Evolutionary conservation across 1,140 invertebrate genomes (phyloP), one percentile per base, ranked within the genome.

Genomic region (Pinna nobilis): DNA sequence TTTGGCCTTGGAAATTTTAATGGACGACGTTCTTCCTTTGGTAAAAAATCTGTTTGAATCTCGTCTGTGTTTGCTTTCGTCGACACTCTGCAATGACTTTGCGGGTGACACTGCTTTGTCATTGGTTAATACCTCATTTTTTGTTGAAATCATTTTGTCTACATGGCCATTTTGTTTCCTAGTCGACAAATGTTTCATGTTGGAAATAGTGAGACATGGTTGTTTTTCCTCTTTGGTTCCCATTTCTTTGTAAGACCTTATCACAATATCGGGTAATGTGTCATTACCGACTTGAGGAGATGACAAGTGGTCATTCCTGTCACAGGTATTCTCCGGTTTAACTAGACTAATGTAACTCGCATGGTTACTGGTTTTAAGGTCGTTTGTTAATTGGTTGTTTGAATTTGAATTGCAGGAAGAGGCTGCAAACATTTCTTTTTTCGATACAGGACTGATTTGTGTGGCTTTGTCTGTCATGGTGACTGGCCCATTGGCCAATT

Each of bases 401-500:
- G 44, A 47, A 1, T 3, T 47, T 3, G 1, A 47, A 1, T 44
- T 44, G 37, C 20, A 20, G 23, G 13, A 44, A 30, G 20, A 11
- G 28, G 39, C n/a, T 2, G 25, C 30, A 23, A 28, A 33, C 30
- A 25, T 50, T 57, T 41, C 44, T 35, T 71, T 80, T 37, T 59
- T 69, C 53, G 65, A 61, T 39, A 76, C 37, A 32, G 76, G 76
- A 25, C 76, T 75, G n/a, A 74, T 78, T 69, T 81, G 79, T 33
- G 79, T 81, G 13, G 79, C 76, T 74, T 63, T 76, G 59, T 61
- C 70, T 32, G 55, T 78, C 79, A 53, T 81, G 44, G 30, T 55
- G n/a, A 53, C 49, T 49, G 57, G 55, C 53, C 33, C 35, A n/a
- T 6, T 20, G 2, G 47, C 35, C 32, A 65, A 37, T 15, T 74